Evolutionary conservation across 2,888 invertebrate species (phyloP).

Genomic region (Ecliptopera silaceata): DNA sequence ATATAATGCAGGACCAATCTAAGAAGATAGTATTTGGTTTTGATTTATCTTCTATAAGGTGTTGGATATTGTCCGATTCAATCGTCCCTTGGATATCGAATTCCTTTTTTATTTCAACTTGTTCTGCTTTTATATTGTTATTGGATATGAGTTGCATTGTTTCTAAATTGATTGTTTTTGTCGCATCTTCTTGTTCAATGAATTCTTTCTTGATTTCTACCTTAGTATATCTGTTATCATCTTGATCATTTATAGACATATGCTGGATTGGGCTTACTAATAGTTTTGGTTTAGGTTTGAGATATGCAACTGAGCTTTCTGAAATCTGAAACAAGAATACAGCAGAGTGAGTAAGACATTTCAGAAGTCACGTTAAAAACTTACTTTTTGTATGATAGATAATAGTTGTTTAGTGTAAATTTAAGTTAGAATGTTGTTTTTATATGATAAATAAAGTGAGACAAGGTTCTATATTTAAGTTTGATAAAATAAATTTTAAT

Average conservation of each 20-base stretch:
- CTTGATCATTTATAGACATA: neutral
- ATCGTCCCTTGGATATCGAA: neutral
- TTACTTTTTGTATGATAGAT: no score
- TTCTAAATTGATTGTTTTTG: neutral
- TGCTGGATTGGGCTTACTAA: neutral
- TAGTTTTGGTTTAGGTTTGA: neutral
- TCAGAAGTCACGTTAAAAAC: no score
- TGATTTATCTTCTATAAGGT: neutral
- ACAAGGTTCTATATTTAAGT: no score
- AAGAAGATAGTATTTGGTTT: neutral
- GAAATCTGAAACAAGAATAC: neutral
- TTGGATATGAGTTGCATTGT: neutral
- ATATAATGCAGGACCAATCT: neutral
- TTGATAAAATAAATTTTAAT: no score
- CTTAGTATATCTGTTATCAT: neutral
- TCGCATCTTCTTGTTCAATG: neutral
- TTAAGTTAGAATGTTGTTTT: no score
- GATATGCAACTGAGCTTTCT: neutral
- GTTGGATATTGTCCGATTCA: neutral
- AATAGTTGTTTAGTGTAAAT: no score
- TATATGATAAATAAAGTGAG: no score
- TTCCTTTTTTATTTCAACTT: neutral
- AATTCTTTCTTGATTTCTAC: neutral
- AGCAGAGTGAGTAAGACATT: neutral
- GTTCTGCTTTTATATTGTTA: neutral